Evolutionary conservation across 2,888 invertebrate species (phyloP).

Genomic region (Plebejus argus): DNA sequence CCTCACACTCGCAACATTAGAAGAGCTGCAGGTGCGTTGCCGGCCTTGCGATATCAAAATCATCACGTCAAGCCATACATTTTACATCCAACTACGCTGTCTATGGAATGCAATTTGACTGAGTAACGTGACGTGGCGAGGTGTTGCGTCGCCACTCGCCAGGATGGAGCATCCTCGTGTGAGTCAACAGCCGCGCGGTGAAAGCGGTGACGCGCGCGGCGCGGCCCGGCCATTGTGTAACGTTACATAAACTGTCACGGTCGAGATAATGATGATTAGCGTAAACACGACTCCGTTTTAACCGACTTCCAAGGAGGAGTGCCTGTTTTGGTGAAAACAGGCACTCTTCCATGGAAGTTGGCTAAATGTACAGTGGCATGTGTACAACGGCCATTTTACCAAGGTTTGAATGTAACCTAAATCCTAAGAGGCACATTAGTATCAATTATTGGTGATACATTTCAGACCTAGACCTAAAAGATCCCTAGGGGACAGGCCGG

Average conservation of each 20-base stretch:
- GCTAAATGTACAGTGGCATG: background rate
- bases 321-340: too few species aligned
- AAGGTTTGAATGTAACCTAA: too few species aligned
- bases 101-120: background rate
- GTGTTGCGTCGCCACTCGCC: background rate
- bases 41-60: too few species aligned
- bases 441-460: too few species aligned
- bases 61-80: too few species aligned
- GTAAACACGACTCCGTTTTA: background rate
- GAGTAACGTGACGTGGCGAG: background rate
- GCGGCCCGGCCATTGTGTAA: background rate
- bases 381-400: background rate
- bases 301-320: background rate
- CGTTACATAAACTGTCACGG: conserved; percentile 21
- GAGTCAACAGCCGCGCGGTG: conserved; percentile 26
- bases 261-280: conserved; percentile 16
- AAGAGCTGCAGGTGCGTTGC: too few species aligned
- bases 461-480: too few species aligned
- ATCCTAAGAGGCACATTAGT: too few species aligned
- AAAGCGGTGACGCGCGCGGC: conserved; percentile 4
- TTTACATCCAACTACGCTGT: too few species aligned
- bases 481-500: too few species aligned
- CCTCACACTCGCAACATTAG: too few species aligned
- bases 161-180: conserved; percentile 20
- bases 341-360: too few species aligned